phyloP scores from a whole-genome alignment of 2,888 invertebrate genomes.

The Teleogryllus oceanicus region DNA sequence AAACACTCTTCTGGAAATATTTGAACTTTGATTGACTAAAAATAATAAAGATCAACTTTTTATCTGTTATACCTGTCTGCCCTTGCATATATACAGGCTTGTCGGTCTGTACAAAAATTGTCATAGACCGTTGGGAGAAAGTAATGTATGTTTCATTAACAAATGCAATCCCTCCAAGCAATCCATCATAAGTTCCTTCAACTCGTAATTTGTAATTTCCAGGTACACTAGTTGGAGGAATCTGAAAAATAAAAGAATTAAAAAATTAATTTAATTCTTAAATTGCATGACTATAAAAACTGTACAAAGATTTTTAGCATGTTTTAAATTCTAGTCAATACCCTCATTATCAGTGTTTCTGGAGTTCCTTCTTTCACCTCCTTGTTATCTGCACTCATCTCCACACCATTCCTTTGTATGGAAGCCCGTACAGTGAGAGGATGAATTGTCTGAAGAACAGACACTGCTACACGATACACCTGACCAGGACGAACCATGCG shows the following conservation, averaged over 20 bases:
- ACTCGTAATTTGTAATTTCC: conserved; percentile 82
- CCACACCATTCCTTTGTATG: conserved; percentile 84
- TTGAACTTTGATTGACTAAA: no score
- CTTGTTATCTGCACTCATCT: conserved; percentile 77
- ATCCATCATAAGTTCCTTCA: conserved; percentile 74
- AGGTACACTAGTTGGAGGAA: conserved; percentile 76
- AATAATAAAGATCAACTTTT: no score
- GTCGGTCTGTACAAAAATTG: conserved; percentile 91
- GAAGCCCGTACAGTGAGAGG: conserved; percentile 84
- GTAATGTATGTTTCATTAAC: conserved; percentile 78
- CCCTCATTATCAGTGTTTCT: conserved; percentile 85
- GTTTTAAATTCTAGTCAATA: conserved; percentile 45
- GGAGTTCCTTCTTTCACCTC: conserved; percentile 81
- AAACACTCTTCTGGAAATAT: no score
- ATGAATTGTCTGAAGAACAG: conserved; percentile 71
- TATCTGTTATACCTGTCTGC: conserved; percentile 60
- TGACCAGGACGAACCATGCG: conserved; percentile 87
- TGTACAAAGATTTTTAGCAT: not conserved
- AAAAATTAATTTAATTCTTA: not conserved
- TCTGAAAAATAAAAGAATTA: conserved; percentile 48
- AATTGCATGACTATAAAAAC: not conserved
- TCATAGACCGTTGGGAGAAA: conserved; percentile 88
- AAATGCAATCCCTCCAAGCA: conserved; percentile 84
- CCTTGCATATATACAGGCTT: conserved; percentile 94
- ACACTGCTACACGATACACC: conserved; percentile 82